Evolutionary conservation across 2,113 vertebrate genomes (phyloP).

Genomic region (Furnarius figulus): DNA sequence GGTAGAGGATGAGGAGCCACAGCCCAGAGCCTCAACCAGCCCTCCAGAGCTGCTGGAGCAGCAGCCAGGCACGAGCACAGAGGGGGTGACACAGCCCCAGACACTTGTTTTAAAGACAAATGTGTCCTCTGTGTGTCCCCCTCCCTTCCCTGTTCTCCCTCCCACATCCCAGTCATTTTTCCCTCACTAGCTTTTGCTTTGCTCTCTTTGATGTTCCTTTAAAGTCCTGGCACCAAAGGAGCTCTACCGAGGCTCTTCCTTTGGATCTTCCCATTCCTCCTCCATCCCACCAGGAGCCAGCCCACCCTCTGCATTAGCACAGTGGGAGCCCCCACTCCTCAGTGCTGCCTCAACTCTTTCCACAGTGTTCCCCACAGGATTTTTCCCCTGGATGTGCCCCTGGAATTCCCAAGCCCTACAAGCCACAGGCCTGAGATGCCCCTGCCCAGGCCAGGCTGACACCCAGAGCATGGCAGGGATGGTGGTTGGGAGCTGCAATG

Average conservation of each 20-base stretch:
- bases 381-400: not conserved
- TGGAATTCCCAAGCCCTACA: not conserved
- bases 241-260: not conserved
- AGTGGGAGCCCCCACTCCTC: not conserved
- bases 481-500: not conserved
- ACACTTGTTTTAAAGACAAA: not conserved
- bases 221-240: not conserved
- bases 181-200: rapidly evolving
- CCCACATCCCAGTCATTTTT: not conserved
- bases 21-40: not conserved
- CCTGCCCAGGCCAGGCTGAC: no score
- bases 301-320: not conserved
- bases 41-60: not conserved
- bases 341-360: rapidly evolving
- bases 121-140: not conserved
- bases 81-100: rapidly evolving
- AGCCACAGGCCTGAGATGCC: not conserved
- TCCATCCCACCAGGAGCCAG: not conserved
- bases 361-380: not conserved
- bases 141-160: not conserved
- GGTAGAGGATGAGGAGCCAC: not conserved
- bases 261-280: not conserved
- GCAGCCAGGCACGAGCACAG: not conserved
- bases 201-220: not conserved
- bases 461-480: not conserved